phyloP scores from a whole-genome alignment of 2,888 invertebrate species.

The Lycophotia porphyrea region DNA sequence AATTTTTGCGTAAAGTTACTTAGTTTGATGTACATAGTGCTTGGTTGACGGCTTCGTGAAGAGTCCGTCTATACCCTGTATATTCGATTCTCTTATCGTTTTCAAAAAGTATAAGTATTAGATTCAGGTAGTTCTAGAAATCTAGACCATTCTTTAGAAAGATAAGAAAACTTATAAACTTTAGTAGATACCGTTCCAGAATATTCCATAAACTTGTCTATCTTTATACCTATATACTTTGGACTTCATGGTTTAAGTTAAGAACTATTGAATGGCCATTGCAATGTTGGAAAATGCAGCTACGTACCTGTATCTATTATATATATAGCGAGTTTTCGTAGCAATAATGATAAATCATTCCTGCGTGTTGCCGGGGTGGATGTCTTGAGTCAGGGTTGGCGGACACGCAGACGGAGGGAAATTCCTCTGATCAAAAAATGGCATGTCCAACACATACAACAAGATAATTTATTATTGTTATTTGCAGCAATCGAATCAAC shows the following conservation, averaged over 20 bases:
- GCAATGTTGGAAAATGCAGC: neutral
- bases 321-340: too few species aligned
- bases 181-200: neutral
- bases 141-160: neutral
- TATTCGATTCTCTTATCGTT: neutral
- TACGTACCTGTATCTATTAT: neutral
- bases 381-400: neutral
- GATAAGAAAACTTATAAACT: conserved; percentile 14
- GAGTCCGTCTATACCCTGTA: too few species aligned
- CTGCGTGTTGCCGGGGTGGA: neutral
- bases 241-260: conserved; percentile 9
- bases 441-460: neutral
- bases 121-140: neutral
- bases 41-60: too few species aligned
- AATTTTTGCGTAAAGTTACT: too few species aligned
- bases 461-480: neutral
- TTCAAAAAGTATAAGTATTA: neutral
- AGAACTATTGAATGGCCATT: neutral
- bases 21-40: too few species aligned
- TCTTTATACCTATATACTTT: conserved; percentile 24
- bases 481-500: neutral
- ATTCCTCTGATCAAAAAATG: neutral
- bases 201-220: conserved; percentile 22
- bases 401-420: neutral
- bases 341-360: neutral